These are phyloP conservation scores for Felis chaus DNA, from an alignment of 2,113 vertebrate species.

Conservation along the genomic window DNA sequence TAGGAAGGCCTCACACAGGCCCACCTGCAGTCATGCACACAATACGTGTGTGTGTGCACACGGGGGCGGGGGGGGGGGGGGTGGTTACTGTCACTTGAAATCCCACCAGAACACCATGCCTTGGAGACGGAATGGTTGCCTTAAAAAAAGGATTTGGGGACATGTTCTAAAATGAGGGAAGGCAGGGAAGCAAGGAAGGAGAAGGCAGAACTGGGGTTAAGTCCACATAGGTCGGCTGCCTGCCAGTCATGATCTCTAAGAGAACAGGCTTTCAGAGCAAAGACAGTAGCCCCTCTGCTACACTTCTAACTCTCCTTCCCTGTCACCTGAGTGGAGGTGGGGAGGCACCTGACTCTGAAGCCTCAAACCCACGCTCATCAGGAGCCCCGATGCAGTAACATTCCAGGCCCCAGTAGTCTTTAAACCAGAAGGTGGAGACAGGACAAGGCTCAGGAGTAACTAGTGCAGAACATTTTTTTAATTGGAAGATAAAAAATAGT, in stretches of 20 bases:
- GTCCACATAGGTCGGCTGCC: not conserved
- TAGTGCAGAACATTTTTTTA: not conserved
- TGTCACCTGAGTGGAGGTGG: no score
- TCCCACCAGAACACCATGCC: not conserved
- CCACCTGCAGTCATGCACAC: not conserved
- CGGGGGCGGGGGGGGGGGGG: not conserved
- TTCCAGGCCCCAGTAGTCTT: not conserved
- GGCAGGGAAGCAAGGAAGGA: not conserved
- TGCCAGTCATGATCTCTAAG: not conserved
- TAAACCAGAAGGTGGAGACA: not conserved
- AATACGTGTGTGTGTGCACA: no score
- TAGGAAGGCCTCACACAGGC: not conserved
- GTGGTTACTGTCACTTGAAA: not conserved
- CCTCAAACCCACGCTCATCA: not conserved
- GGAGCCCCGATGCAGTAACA: not conserved
- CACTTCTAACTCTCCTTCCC: not conserved
- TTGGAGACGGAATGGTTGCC: not conserved
- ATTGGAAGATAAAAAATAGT: not conserved
- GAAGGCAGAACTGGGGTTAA: not conserved
- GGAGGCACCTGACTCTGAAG: not conserved
- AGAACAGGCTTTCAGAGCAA: not conserved
- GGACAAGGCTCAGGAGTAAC: not conserved
- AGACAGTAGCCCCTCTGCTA: not conserved
- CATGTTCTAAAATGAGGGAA: not conserved
- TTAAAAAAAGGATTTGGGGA: not conserved